phyloP scores from a whole-genome alignment of 2,113 vertebrate species.

The Pitta sordida region DNA sequence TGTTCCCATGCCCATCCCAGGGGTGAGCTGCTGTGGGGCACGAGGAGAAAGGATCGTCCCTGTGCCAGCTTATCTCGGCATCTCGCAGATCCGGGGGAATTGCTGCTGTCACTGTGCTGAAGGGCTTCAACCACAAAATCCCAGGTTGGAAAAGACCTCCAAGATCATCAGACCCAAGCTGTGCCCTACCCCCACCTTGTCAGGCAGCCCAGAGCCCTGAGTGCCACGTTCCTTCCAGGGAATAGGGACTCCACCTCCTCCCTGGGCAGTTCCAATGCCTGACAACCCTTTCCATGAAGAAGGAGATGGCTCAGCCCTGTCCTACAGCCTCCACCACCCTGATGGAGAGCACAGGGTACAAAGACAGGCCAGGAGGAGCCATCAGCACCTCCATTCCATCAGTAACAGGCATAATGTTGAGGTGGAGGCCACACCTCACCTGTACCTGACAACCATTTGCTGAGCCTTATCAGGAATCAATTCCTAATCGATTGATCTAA shows the following conservation, averaged over 20 bases:
- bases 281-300: not conserved
- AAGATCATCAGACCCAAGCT: not conserved
- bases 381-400: not conserved
- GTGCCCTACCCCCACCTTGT: not conserved
- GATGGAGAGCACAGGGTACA: not conserved
- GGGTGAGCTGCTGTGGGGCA: not conserved
- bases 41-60: not conserved
- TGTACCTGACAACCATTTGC: not conserved
- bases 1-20: not conserved
- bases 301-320: not conserved
- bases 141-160: not conserved
- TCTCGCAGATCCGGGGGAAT: not conserved
- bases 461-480: not conserved
- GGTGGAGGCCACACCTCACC: not conserved
- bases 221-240: not conserved
- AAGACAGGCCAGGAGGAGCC: not conserved
- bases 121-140: conserved; percentile 47
- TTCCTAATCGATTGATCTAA: not conserved
- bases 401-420: not conserved
- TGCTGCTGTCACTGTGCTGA: not conserved
- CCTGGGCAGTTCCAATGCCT: not conserved
- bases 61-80: not conserved
- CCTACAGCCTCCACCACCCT: not conserved
- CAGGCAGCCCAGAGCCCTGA: not conserved
- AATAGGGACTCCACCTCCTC: not conserved